Evolutionary conservation across 2,888 invertebrate species (phyloP).

Genomic region (Zaprionus bogoriensis): DNA sequence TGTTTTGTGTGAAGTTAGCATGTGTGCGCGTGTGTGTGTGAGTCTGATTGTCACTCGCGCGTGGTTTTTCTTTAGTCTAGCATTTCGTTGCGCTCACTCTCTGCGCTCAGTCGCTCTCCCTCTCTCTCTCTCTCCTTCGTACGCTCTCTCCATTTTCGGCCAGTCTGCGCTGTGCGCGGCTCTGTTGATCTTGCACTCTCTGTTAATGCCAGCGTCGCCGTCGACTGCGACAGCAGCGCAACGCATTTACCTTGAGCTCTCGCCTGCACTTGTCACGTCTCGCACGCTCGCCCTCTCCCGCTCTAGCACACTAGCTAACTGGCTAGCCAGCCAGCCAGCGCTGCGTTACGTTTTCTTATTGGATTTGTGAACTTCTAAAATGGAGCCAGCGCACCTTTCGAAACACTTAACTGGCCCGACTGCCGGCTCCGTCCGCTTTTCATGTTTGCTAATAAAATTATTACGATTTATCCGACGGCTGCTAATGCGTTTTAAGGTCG

Average conservation of each 20-base stretch:
- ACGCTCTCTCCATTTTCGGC: too few relatives aligned
- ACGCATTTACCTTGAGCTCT: conserved; percentile 66
- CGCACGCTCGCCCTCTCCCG: background rate
- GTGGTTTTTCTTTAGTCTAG: conserved; percentile 51
- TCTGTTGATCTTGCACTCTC: conserved; percentile 70
- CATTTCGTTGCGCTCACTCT: conserved; percentile 30
- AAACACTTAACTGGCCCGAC: conserved; percentile 38
- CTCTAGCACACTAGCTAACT: background rate
- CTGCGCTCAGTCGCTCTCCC: conserved; percentile 1
- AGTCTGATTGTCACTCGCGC: conserved; percentile 63
- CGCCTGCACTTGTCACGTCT: conserved; percentile 68
- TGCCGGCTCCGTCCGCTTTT: conserved; percentile 32
- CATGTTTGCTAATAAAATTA: conserved; percentile 75
- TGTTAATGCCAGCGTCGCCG: conserved; percentile 5
- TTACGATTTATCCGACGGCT: conserved; percentile 63
- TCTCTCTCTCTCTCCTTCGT: conserved; percentile 4
- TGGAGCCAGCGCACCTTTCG: conserved; percentile 57
- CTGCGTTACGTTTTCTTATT: conserved; percentile 42
- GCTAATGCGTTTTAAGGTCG: conserved; percentile 76
- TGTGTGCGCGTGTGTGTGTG: conserved; percentile 6
- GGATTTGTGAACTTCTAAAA: conserved; percentile 59
- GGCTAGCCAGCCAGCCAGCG: background rate
- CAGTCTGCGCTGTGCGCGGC: too few relatives aligned
- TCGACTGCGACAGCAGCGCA: conserved; percentile 18
- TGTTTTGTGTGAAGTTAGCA: too few relatives aligned